Conservation (phyloP, 1,140 invertebrate genomes). For the Lepidurus packardi region DNA sequence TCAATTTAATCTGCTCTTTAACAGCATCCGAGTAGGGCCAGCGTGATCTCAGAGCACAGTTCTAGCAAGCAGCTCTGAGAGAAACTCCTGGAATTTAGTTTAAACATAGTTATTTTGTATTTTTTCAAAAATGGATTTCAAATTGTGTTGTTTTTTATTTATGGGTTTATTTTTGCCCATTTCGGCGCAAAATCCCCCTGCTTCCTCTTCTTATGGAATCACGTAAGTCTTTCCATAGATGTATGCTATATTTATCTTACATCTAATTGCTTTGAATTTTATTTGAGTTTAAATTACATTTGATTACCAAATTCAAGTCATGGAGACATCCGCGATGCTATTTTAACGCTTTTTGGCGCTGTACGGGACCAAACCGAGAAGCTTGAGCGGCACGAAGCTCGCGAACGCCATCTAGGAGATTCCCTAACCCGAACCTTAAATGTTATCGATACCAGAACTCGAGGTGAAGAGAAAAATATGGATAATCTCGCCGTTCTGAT, state of each 20-base stretch:
- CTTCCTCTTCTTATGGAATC: not conserved
- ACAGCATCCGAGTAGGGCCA: not conserved
- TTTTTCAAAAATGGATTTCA: not conserved
- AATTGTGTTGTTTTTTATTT: not conserved
- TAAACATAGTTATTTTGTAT: not conserved
- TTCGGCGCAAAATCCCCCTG: not conserved
- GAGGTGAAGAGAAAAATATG: slow-evolving; percentile 49
- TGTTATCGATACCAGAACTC: slow-evolving; percentile 63
- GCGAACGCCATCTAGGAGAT: slow-evolving; percentile 70
- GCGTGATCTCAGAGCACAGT: not conserved
- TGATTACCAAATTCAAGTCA: slow-evolving; percentile 49
- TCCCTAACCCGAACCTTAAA: slow-evolving; percentile 65
- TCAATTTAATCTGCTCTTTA: too few species aligned
- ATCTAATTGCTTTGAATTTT: too few species aligned
- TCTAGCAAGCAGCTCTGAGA: not conserved
- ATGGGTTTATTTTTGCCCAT: not conserved
- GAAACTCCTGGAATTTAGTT: not conserved
- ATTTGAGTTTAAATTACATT: not conserved
- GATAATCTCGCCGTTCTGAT: slow-evolving; percentile 46
- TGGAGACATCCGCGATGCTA: slow-evolving; percentile 72
- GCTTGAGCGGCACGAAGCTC: slow-evolving; percentile 72
- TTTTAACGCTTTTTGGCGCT: slow-evolving; percentile 72
- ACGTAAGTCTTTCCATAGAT: not conserved
- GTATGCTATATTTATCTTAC: not conserved
- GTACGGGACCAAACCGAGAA: slow-evolving; percentile 72